These are phyloP conservation scores for Terebella lapidaria DNA, from an alignment of 2,888 invertebrate genomes.

Conservation along the genomic window DNA sequence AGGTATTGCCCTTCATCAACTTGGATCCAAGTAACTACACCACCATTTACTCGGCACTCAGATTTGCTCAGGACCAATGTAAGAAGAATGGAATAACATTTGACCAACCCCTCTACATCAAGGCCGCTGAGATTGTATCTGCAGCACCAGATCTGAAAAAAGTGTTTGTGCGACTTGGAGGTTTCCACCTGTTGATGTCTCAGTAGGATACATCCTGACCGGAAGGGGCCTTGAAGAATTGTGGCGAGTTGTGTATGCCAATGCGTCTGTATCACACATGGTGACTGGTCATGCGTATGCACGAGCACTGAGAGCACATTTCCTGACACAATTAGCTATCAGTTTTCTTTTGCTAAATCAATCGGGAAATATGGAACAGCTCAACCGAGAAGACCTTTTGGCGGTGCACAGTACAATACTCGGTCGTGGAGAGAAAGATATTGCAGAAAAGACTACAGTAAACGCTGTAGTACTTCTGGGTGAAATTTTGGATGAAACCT, in stretches of 20 bases:
- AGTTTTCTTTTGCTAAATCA: background rate
- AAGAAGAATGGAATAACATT: background rate
- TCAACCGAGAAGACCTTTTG: background rate
- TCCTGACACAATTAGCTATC: background rate
- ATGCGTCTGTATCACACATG: background rate
- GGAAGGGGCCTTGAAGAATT: background rate
- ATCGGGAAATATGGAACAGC: background rate
- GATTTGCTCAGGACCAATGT: background rate
- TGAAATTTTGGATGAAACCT: background rate
- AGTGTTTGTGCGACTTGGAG: background rate
- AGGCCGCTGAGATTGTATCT: background rate
- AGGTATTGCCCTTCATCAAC: too few relatives aligned
- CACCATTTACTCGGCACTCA: background rate
- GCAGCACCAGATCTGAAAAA: background rate
- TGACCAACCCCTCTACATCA: background rate
- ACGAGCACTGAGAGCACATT: background rate
- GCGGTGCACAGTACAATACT: background rate
- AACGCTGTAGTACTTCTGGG: too few relatives aligned
- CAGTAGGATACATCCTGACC: background rate
- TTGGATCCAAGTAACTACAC: too few relatives aligned
- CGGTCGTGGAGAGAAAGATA: background rate
- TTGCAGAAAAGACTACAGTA: too few relatives aligned
- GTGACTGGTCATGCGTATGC: constrained; percentile 1
- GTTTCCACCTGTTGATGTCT: constrained; percentile 2
- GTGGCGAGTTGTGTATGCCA: background rate